A percentile compares a stretch with the other conserved stretches of the same genome.
Conservation (phyloP, 2,797 vertebrate genomes). For the Xiphophorus birchmanni region DNA sequence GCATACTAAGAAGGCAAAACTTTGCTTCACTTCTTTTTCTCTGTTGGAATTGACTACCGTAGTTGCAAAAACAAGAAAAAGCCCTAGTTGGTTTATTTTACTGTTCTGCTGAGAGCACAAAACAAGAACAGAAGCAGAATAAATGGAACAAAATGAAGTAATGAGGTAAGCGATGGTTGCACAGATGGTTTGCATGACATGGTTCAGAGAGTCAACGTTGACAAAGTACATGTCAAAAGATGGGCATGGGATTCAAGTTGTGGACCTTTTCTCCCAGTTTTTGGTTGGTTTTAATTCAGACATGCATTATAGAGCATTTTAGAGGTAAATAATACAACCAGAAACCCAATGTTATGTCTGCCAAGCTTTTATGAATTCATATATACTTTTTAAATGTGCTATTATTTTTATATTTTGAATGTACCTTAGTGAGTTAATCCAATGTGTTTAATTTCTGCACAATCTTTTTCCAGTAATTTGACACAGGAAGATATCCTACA, state of each 20-base stretch:
- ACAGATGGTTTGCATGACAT: slow-evolving; percentile 69
- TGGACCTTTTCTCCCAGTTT: neutral
- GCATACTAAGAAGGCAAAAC: neutral
- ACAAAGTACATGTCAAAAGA: slow-evolving; percentile 1
- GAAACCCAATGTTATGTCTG: neutral
- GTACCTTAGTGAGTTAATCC: neutral
- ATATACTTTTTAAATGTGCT: neutral
- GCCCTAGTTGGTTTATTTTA: slow-evolving; percentile 1
- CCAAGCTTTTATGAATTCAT: neutral
- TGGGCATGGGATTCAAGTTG: neutral
- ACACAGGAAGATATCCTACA: neutral
- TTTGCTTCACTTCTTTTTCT: neutral
- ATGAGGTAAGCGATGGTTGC: slow-evolving; percentile 41
- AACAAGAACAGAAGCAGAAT: slow-evolving; percentile 4
- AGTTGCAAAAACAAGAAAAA: neutral
- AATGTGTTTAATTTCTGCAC: neutral
- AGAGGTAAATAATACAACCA: neutral
- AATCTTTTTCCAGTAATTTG: neutral
- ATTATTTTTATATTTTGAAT: neutral
- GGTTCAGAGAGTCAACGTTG: slow-evolving; percentile 58
- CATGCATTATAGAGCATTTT: neutral
- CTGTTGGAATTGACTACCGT: neutral
- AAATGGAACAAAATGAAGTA: slow-evolving; percentile 14
- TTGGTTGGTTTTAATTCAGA: neutral
- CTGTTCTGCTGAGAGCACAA: neutral